These are phyloP conservation scores for Drosophila kuntzei DNA, from an alignment of 2,888 invertebrate genomes.

Conservation along the genomic window DNA sequence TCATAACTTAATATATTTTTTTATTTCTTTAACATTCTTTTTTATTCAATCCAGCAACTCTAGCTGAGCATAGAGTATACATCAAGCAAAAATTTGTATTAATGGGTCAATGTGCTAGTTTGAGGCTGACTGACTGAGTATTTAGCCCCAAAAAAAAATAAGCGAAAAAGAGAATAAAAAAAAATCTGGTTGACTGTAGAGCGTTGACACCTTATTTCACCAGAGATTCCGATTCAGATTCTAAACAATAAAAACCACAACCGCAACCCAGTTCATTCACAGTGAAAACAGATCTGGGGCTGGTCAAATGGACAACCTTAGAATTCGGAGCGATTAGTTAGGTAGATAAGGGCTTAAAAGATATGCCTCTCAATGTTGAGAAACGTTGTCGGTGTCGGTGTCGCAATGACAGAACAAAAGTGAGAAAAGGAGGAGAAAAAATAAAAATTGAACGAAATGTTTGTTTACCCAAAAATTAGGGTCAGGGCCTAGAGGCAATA, in stretches of 20 bases:
- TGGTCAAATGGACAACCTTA: constrained; percentile 12
- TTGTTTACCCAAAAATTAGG: constrained; percentile 74
- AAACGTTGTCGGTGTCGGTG: constrained; percentile 30
- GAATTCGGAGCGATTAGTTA: constrained; percentile 53
- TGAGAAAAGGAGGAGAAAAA: constrained; percentile 32
- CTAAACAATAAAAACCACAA: constrained; percentile 43
- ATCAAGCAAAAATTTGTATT: constrained; percentile 24
- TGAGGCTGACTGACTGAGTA: constrained; percentile 17
- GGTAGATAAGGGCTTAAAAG: constrained; percentile 58
- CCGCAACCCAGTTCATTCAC: constrained; percentile 41
- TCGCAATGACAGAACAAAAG: constrained; percentile 49
- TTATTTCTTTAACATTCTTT: not conserved
- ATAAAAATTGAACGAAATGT: constrained; percentile 45
- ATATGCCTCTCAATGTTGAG: constrained; percentile 40
- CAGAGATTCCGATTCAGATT: constrained; percentile 18
- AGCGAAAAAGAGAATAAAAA: constrained; percentile 8
- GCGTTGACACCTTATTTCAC: constrained; percentile 65
- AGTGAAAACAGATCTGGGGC: constrained; percentile 11
- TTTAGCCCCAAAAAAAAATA: constrained; percentile 27
- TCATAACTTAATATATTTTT: too few species aligned
- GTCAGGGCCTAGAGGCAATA: constrained; percentile 71
- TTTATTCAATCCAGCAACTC: not conserved
- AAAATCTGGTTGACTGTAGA: constrained; percentile 40
- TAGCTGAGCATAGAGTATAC: constrained; percentile 23
- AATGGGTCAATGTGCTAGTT: constrained; percentile 72